Percentiles rank a stretch among this genome's conserved stretches.
Conservation (phyloP, 2,888 invertebrate species). For the Drosophila paramelanica region DNA sequence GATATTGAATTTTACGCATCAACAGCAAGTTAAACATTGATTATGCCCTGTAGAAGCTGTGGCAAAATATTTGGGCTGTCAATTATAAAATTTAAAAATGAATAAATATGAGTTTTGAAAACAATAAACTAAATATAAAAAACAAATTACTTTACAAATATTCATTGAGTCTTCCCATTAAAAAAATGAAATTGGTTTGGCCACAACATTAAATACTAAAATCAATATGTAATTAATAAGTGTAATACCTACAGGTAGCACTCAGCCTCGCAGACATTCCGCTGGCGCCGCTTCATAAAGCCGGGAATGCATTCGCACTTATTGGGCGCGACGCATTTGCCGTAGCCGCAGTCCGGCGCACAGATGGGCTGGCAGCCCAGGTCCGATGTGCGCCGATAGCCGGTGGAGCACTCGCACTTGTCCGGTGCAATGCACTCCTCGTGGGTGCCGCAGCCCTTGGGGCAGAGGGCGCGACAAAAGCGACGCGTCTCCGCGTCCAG, state of each 20-base stretch:
- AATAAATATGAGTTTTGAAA: too few relatives aligned
- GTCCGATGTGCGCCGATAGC: slow-evolving; percentile 73
- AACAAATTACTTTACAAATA: too few relatives aligned
- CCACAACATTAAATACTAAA: too few relatives aligned
- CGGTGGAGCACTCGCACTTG: slow-evolving; percentile 74
- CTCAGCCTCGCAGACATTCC: slow-evolving; percentile 82
- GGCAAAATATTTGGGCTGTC: too few relatives aligned
- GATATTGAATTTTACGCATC: too few relatives aligned
- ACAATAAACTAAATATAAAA: too few relatives aligned
- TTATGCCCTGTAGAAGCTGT: too few relatives aligned
- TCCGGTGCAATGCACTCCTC: slow-evolving; percentile 75
- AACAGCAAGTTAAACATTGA: too few relatives aligned
- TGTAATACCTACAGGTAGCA: slow-evolving; percentile 77
- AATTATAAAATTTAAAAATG: too few relatives aligned
- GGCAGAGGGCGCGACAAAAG: slow-evolving; percentile 82
- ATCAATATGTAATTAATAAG: too few relatives aligned
- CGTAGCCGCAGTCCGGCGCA: slow-evolving; percentile 82
- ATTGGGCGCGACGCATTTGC: slow-evolving; percentile 81
- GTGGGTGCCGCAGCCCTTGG: slow-evolving; percentile 83
- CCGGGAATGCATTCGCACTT: slow-evolving; percentile 85
- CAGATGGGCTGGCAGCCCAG: slow-evolving; percentile 83
- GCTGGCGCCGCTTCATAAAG: slow-evolving; percentile 75
- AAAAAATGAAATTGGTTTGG: too few relatives aligned
- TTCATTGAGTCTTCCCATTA: too few relatives aligned
- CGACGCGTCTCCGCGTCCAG: slow-evolving; percentile 80